These are phyloP conservation scores for Myotis vivesi DNA, from an alignment of 2,797 vertebrate genomes.

Conservation along the genomic window DNA sequence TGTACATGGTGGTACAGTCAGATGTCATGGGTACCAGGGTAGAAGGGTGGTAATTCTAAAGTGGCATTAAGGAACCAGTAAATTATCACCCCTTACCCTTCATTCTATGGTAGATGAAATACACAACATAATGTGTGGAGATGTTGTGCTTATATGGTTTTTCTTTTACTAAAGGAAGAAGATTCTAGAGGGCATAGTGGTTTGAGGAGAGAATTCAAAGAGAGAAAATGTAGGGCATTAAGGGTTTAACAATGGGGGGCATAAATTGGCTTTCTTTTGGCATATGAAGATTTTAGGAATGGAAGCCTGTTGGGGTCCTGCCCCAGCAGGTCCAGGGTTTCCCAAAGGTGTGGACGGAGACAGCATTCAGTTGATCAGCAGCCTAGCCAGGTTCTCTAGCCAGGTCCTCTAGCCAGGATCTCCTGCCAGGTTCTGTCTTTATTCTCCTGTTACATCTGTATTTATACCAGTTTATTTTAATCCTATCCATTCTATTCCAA, in stretches of 20 bases:
- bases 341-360: no score
- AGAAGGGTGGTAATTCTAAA: background rate
- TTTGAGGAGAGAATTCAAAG: background rate
- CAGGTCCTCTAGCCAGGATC: no score
- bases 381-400: no score
- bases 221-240: background rate
- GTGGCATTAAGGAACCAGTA: background rate
- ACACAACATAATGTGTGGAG: background rate
- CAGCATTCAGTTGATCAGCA: no score
- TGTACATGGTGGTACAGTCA: background rate
- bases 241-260: background rate
- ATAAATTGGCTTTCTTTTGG: constrained; percentile 15
- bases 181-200: background rate
- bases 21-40: background rate
- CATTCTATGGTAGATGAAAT: background rate
- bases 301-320: background rate
- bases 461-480: no score
- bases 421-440: no score
- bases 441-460: no score
- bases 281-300: background rate
- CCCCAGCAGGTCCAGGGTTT: no score
- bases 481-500: no score
- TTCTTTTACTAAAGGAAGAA: background rate
- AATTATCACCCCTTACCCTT: background rate
- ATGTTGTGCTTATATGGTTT: background rate